Conservation (phyloP, 2,888 invertebrate genomes). For the Aspidapion aeneum region DNA sequence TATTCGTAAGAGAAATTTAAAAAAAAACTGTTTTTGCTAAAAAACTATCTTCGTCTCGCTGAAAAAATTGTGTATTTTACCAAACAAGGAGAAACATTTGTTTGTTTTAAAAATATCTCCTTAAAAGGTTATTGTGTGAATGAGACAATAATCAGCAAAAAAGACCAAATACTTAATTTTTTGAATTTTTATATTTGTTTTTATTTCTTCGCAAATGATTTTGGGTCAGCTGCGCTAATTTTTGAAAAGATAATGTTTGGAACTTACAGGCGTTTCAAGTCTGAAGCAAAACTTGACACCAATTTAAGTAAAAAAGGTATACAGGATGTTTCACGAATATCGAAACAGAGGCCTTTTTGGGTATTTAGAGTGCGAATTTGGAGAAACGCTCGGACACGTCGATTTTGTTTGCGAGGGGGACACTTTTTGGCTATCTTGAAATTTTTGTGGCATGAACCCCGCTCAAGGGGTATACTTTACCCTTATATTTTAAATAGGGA, state of each 20-base stretch:
- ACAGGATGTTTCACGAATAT: too few species aligned
- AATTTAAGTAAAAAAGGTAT: too few species aligned
- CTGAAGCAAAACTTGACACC: too few species aligned
- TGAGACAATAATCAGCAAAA: conserved; percentile 50
- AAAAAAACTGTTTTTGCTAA: conserved; percentile 15
- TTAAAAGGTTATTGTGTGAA: conserved; percentile 51
- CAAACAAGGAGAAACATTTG: conserved; percentile 29
- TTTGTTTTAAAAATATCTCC: conserved; percentile 22
- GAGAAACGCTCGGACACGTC: too few species aligned
- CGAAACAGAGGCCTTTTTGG: too few species aligned
- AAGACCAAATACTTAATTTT: conserved; percentile 12
- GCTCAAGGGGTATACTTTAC: too few species aligned
- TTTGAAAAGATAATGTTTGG: not conserved
- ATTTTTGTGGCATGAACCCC: too few species aligned
- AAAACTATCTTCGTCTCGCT: conserved; percentile 18
- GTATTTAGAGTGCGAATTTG: too few species aligned
- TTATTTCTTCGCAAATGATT: not conserved
- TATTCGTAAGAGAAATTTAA: not conserved
- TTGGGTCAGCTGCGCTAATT: not conserved
- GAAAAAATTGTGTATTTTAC: conserved; percentile 33
- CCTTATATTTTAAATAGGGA: too few species aligned
- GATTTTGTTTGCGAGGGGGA: too few species aligned
- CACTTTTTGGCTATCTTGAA: too few species aligned
- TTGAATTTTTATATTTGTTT: not conserved
- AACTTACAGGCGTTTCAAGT: not conserved